phyloP scores from a whole-genome alignment of 2,113 vertebrate species.

The Vulpes vulpes region DNA sequence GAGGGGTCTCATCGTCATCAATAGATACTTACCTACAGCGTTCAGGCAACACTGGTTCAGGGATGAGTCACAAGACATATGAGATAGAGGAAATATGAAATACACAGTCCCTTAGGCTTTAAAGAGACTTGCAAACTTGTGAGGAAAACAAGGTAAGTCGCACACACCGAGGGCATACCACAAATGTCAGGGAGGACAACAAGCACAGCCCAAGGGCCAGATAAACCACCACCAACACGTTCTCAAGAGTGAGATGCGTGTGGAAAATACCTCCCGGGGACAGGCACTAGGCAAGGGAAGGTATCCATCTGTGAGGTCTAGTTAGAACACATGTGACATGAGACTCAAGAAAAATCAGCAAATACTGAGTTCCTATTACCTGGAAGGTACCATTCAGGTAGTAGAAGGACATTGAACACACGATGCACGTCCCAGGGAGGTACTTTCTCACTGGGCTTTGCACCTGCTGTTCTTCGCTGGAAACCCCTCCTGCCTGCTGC shows the following conservation, averaged over 20 bases:
- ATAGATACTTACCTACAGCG: slow-evolving; percentile 3
- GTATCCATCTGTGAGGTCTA: background rate
- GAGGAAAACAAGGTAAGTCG: background rate
- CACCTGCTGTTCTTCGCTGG: background rate
- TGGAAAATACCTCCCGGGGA: slow-evolving; percentile 23
- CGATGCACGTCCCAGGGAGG: background rate
- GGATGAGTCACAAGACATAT: background rate
- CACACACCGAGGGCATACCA: background rate
- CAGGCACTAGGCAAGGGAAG: background rate
- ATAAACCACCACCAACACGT: background rate
- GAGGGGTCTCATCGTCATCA: background rate
- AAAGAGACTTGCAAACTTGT: background rate
- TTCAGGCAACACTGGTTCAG: background rate
- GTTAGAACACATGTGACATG: background rate
- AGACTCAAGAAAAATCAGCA: slow-evolving; percentile 42
- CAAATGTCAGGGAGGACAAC: too few relatives aligned
- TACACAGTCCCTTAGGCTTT: background rate
- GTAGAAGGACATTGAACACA: background rate
- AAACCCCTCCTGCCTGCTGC: background rate
- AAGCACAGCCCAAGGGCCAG: background rate
- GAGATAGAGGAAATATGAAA: background rate
- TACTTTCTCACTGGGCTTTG: background rate
- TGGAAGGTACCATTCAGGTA: background rate
- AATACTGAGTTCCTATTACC: background rate
- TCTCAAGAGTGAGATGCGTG: background rate